Conservation (phyloP, 2,888 invertebrate species). For the Halictus ligatus region DNA sequence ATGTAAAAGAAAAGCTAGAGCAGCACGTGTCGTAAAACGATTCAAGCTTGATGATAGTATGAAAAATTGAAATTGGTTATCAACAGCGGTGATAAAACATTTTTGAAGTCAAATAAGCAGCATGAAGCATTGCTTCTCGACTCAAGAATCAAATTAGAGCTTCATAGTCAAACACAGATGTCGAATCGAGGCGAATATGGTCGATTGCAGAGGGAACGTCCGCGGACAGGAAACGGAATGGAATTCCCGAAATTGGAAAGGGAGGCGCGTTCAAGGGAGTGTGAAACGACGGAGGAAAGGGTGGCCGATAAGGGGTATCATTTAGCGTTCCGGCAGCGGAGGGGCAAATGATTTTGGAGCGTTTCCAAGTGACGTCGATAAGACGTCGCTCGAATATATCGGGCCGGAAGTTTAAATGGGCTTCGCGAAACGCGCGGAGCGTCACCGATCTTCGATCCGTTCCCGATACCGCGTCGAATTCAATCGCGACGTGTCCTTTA, state of each 20-base stretch:
- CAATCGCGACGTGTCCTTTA: neutral
- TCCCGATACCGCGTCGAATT: neutral
- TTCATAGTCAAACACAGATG: neutral
- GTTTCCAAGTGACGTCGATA: constrained; percentile 32
- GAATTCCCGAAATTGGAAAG: neutral
- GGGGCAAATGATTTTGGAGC: constrained; percentile 27
- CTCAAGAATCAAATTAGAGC: neutral
- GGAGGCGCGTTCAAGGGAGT: neutral
- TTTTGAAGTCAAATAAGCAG: neutral
- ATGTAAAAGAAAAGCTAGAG: no score
- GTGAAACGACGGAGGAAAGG: neutral
- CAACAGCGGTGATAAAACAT: no score
- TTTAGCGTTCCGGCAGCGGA: constrained; percentile 6
- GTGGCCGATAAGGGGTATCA: constrained; percentile 17
- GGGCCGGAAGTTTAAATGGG: constrained; percentile 10
- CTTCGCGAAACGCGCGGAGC: neutral
- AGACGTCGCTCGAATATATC: constrained; percentile 21
- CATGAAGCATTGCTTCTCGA: neutral
- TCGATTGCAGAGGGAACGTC: neutral
- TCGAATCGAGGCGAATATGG: neutral
- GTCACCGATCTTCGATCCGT: constrained; percentile 35
- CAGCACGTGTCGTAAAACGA: no score
- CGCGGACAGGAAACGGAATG: neutral
- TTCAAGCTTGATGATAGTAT: no score
- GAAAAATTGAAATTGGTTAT: no score